A percentile compares a stretch with the other conserved stretches of the same genome.
phyloP scores from a whole-genome alignment of 2,888 invertebrate species.

The Drosophila birchii region DNA sequence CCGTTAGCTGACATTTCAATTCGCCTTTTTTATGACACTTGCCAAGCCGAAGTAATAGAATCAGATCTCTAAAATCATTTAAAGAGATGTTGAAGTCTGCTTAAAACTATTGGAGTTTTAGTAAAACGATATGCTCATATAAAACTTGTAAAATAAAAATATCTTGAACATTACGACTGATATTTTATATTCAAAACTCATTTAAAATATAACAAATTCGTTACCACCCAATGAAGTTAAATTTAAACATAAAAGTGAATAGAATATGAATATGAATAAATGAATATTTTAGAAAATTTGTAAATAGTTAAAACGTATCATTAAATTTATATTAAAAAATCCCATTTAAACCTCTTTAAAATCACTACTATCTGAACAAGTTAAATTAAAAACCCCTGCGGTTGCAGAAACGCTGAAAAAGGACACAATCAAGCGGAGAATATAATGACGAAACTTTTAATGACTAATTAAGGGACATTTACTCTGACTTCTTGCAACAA shows the following conservation, averaged over 20 bases:
- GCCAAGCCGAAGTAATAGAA: constrained; percentile 47
- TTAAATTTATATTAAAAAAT: no score
- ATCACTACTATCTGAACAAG: constrained; percentile 20
- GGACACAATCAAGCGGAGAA: constrained; percentile 34
- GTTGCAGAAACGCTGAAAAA: constrained; percentile 11
- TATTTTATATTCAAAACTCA: neutral
- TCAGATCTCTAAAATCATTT: constrained; percentile 23
- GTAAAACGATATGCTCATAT: no score
- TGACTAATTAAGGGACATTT: constrained; percentile 62
- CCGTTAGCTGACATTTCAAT: constrained; percentile 72
- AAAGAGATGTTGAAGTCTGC: constrained; percentile 3
- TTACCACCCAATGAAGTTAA: no score
- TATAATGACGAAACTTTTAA: constrained; percentile 63
- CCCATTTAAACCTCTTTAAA: constrained; percentile 5
- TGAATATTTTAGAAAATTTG: neutral
- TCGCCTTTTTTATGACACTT: constrained; percentile 29
- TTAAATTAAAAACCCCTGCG: constrained; percentile 37
- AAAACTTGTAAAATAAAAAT: neutral
- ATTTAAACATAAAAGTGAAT: no score
- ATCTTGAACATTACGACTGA: no score
- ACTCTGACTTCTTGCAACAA: constrained; percentile 15
- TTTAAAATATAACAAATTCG: no score
- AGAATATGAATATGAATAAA: no score
- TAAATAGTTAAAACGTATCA: neutral
- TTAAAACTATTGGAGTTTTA: neutral